Evolutionary conservation across 1,140 invertebrate species (phyloP).

Genomic region (Aricia agestis): DNA sequence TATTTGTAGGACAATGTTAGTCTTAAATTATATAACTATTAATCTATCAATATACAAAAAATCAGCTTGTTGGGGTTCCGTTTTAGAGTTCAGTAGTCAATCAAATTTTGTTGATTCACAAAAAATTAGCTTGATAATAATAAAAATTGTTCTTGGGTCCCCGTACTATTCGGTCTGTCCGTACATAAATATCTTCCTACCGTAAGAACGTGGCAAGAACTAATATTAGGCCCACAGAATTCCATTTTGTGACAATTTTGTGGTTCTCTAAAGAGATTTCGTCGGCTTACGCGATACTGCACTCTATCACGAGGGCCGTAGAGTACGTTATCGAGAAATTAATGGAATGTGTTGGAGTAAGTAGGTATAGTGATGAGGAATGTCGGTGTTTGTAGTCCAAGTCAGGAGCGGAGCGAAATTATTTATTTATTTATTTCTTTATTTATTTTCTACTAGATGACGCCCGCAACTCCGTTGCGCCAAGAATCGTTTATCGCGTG

Average conservation of each 20-base stretch:
- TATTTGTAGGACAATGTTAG: too few relatives aligned
- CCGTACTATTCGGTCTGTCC: too few relatives aligned
- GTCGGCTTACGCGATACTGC: neutral
- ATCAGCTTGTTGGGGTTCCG: too few relatives aligned
- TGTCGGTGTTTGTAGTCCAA: neutral
- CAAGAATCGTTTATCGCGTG: too few relatives aligned
- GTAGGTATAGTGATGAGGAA: neutral
- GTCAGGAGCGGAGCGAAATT: neutral
- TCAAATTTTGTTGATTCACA: too few relatives aligned
- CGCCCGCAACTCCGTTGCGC: too few relatives aligned
- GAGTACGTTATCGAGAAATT: neutral
- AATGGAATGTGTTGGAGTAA: neutral
- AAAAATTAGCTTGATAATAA: too few relatives aligned
- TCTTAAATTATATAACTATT: too few relatives aligned
- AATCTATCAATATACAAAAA: too few relatives aligned
- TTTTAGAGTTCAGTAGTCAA: too few relatives aligned
- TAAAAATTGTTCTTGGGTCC: too few relatives aligned
- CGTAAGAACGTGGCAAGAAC: neutral
- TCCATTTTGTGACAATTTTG: conserved; percentile 1
- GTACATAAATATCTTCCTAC: neutral
- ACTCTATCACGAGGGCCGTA: neutral
- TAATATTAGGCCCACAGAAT: neutral
- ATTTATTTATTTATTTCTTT: neutral
- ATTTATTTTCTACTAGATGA: neutral
- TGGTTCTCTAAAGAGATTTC: neutral